Base-by-base conservation (phyloP, 2,888 invertebrate species). In the Seira sanloemensis region DNA sequence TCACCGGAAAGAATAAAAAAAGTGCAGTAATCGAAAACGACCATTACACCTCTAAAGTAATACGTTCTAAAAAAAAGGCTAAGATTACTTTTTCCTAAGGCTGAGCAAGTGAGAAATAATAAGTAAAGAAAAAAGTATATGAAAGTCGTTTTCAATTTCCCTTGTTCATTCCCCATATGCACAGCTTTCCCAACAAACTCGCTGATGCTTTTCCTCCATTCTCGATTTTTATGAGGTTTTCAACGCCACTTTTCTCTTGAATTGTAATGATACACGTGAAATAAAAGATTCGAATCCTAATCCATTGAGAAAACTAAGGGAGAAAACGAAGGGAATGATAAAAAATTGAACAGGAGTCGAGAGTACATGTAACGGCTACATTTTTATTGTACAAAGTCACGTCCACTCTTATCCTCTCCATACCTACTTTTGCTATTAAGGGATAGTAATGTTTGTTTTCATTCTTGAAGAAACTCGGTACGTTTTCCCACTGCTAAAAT, bases 331-430 rank as follows among this genome's bases (percentile, higher is more conserved):
- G 58, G 58, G 58, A 58, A 58, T 58, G 16, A 58, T 58, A 58
- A 58, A 58, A 58, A 58, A 58, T 58, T 58, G 18, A 58, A 58
- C 7, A n/a, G n/a, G n/a, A n/a, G 37, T 37, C 37, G 9, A n/a
- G 9, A 18, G 58, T 58, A n/a, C 58, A 5, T 58, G n/a, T 58
- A 58, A 58, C 58, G 58, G n/a, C n/a, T 58, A 58, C n/a, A 12
- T 58, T 58, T 58, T 58, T 58, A 58, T 58, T 58, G 58, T 58
- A 58, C 58, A 58, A 58, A 58, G 18, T n/a, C 58, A 58, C 58
- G 58, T 58, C 58, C 58, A 58, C n/a, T 58, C 58, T 58, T 5
- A 58, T 58, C 58, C 37, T 37, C 18, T 7, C 18, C 18, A 58
- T 58, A 18, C 58, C 58, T 58, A 7, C 37, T 12, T 37, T 37